Evolutionary conservation across 2,888 invertebrate species (phyloP).

Genomic region (Apomyelois bistriatella): DNA sequence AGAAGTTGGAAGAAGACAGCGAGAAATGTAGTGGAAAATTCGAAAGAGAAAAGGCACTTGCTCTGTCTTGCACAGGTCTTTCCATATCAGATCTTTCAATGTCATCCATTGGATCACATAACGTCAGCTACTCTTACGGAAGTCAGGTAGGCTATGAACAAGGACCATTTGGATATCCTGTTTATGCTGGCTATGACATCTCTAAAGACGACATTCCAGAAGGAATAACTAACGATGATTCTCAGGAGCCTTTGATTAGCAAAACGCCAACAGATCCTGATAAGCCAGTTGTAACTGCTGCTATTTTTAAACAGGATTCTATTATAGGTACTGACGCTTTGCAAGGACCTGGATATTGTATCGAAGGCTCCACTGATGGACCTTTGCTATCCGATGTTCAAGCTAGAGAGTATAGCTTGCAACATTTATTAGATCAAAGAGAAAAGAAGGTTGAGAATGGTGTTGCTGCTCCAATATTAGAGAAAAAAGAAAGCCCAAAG

Average conservation of each 20-base stretch:
- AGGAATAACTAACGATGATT: slow-evolving; percentile 60
- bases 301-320: slow-evolving; percentile 83
- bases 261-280: slow-evolving; percentile 74
- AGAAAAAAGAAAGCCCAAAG: slow-evolving; percentile 62
- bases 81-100: slow-evolving; percentile 90
- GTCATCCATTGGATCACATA: slow-evolving; percentile 85
- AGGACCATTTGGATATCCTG: slow-evolving; percentile 85
- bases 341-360: slow-evolving; percentile 68
- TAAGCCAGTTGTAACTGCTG: slow-evolving; percentile 85
- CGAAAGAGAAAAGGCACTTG: slow-evolving; percentile 66
- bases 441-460: slow-evolving; percentile 65
- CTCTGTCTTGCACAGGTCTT: slow-evolving; percentile 85
- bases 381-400: slow-evolving; percentile 73
- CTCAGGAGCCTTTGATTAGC: slow-evolving; percentile 70
- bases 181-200: slow-evolving; percentile 80
- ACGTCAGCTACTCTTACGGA: slow-evolving; percentile 88
- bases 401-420: slow-evolving; percentile 67
- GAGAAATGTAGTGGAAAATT: slow-evolving; percentile 51
- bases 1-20: slow-evolving; percentile 55
- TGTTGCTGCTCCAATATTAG: slow-evolving; percentile 50
- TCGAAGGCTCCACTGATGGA: slow-evolving; percentile 75
- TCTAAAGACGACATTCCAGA: slow-evolving; percentile 54
- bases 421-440: slow-evolving; percentile 62
- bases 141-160: slow-evolving; percentile 89
- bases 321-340: slow-evolving; percentile 67